A percentile compares a stretch with the other conserved stretches of the same genome.
These are phyloP conservation scores for Hormaphis cornu DNA, from an alignment of 1,140 invertebrate species.

Conservation along the genomic window DNA sequence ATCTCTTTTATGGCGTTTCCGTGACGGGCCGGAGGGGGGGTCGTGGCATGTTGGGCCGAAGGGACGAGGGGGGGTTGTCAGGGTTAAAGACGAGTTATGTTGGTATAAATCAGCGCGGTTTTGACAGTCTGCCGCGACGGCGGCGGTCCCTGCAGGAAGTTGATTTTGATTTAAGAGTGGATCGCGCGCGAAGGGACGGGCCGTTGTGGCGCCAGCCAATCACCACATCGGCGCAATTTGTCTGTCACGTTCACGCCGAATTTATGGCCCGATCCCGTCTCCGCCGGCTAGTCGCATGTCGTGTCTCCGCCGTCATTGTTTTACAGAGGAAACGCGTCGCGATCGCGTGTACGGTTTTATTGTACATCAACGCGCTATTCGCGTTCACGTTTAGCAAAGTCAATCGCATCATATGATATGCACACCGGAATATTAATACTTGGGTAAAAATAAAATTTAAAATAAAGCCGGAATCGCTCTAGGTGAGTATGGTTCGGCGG, in stretches of 20 bases:
- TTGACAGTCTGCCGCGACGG: constrained; percentile 24
- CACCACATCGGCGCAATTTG: constrained; percentile 29
- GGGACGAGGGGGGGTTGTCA: not conserved
- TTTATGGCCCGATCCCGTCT: constrained; percentile 14
- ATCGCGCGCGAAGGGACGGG: constrained; percentile 9
- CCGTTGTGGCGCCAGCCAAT: constrained; percentile 19
- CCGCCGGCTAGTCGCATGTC: too few relatives aligned
- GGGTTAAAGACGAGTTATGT: constrained; percentile 32
- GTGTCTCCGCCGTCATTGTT: not conserved
- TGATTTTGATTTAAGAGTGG: constrained; percentile 32
- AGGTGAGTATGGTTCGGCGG: too few relatives aligned
- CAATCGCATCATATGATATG: too few relatives aligned
- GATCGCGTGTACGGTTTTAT: too few relatives aligned
- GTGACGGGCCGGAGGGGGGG: not conserved
- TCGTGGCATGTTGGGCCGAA: not conserved
- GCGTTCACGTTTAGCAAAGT: too few relatives aligned
- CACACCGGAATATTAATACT: too few relatives aligned
- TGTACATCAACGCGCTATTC: too few relatives aligned
- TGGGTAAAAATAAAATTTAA: too few relatives aligned
- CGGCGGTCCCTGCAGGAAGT: constrained; percentile 24
- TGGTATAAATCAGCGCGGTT: constrained; percentile 30
- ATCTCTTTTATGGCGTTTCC: not conserved
- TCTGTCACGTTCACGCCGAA: constrained; percentile 19
- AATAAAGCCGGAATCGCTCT: too few relatives aligned
- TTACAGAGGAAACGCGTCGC: not conserved